Percentiles rank a stretch among this genome's conserved stretches.
Conservation (phyloP, 1,140 invertebrate species). For the Eumeta japonica region DNA sequence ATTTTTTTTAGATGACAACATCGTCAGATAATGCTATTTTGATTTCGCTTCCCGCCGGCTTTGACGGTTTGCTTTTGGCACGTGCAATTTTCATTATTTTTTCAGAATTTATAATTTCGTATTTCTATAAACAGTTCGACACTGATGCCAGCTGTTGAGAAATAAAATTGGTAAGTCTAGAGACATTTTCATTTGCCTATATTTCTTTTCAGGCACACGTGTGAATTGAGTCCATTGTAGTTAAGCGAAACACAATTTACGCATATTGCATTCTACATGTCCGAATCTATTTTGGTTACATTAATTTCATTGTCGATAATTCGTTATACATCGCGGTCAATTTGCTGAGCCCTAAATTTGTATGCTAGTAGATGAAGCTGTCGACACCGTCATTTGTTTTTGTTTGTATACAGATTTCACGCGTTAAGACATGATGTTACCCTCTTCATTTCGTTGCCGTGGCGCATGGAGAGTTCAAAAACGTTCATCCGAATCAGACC, state of each 20-base stretch:
- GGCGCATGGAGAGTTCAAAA: constrained; percentile 50
- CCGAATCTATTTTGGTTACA: no score
- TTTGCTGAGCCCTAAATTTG: neutral
- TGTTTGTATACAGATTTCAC: constrained; percentile 53
- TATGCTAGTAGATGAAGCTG: no score
- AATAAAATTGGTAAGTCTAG: constrained; percentile 44
- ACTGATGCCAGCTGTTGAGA: constrained; percentile 44
- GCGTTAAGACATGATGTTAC: constrained; percentile 36
- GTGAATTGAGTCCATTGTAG: no score
- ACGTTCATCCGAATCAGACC: constrained; percentile 59
- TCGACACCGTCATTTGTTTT: constrained; percentile 45
- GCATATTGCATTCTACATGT: no score
- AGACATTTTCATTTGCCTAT: no score
- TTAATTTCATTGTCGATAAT: no score
- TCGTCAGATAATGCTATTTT: no score
- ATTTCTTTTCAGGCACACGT: no score
- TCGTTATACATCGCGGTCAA: no score
- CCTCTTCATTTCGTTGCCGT: constrained; percentile 44
- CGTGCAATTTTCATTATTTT: constrained; percentile 46
- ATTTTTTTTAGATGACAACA: no score
- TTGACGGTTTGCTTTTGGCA: constrained; percentile 52
- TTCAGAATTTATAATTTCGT: constrained; percentile 24
- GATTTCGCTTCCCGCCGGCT: constrained; percentile 49
- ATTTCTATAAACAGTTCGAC: constrained; percentile 23
- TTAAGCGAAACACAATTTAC: no score